Base-by-base conservation (phyloP, 2,113 vertebrate genomes). In the Dryoscopus gambensis region DNA sequence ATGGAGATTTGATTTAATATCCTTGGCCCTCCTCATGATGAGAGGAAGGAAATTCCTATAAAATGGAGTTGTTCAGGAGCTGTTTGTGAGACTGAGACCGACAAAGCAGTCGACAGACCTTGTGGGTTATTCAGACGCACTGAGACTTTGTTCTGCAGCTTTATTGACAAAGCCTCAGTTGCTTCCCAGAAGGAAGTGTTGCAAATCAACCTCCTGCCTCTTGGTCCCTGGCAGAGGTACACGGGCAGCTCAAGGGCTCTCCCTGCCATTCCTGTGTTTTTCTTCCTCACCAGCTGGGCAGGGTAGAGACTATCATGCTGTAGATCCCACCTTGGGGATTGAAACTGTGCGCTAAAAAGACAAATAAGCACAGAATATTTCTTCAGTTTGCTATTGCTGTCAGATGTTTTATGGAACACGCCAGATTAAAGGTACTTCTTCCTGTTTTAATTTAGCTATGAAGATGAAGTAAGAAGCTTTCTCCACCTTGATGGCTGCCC, bases 401-500 rank as follows among this genome's bases (percentile, higher is more conserved):
- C 78, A 57, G 49, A 64, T 77, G 31, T 2, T 3, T 84, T 74
- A 53, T 2, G 6, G 60, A 96, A 16, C 60, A 75, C 0, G 0
- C 13, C 30, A 84, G 35, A 70, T 84, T 93, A 59, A 90, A 93
- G 42, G 59, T 49, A 31, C 13, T 18, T 70, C 21, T 94, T 67
- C 28, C 40, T 91, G 30, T 92, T 95, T 89, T 78, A 77, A 89
- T 93, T 71, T 90, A 97, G 97, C n/a, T 97, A 94, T 64, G 80
- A 65, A 89, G 68, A 87, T 17, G 78, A 97, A 89, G 60, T 70
- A 35, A 70, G 76, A 71, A 42, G 25, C 42, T 46, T 95, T 70
- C 37, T 95, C 35, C 84, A 76, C 37, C 50, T 52, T 1, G 18
- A 70, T 18, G 28, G 7, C 27, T 55, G 31, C 20, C 39, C 12